These are phyloP conservation scores for Lasioglossum malachurum DNA, from an alignment of 2,888 invertebrate species.

Conservation along the genomic window DNA sequence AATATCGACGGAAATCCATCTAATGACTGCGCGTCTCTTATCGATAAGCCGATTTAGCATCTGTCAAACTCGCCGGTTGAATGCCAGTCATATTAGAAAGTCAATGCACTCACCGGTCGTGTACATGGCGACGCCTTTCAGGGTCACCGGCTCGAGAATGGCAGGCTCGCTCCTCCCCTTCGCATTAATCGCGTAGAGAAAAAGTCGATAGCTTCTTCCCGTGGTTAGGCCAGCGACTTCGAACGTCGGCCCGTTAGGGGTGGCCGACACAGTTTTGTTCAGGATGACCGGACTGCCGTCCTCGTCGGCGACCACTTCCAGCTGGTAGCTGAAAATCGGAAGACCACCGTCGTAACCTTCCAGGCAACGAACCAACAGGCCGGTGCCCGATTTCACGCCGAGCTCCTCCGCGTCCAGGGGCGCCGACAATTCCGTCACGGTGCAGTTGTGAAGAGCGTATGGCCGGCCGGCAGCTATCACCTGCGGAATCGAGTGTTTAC, in stretches of 20 bases:
- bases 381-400: constrained; percentile 87
- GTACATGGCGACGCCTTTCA: constrained; percentile 94
- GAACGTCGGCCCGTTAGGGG: constrained; percentile 89
- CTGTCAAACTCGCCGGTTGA: constrained; percentile 31
- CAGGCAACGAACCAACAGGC: constrained; percentile 92
- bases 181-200: constrained; percentile 94
- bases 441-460: constrained; percentile 94
- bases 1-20: not conserved
- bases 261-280: constrained; percentile 86
- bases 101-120: constrained; percentile 88
- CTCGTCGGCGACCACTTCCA: constrained; percentile 80
- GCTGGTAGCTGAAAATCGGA: constrained; percentile 85
- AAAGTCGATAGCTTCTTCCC: constrained; percentile 92
- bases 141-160: constrained; percentile 93
- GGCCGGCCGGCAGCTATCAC: constrained; percentile 88
- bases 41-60: constrained; percentile 14
- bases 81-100: constrained; percentile 43
- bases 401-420: constrained; percentile 76
- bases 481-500: constrained; percentile 60
- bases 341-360: constrained; percentile 96
- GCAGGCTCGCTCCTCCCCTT: constrained; percentile 94
- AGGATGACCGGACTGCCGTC: constrained; percentile 73
- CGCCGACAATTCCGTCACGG: constrained; percentile 93
- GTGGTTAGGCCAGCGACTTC: constrained; percentile 90
- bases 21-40: constrained; percentile 23